These are phyloP conservation scores for Lacerta viridis DNA, from an alignment of 2,797 vertebrate species.

Conservation along the genomic window DNA sequence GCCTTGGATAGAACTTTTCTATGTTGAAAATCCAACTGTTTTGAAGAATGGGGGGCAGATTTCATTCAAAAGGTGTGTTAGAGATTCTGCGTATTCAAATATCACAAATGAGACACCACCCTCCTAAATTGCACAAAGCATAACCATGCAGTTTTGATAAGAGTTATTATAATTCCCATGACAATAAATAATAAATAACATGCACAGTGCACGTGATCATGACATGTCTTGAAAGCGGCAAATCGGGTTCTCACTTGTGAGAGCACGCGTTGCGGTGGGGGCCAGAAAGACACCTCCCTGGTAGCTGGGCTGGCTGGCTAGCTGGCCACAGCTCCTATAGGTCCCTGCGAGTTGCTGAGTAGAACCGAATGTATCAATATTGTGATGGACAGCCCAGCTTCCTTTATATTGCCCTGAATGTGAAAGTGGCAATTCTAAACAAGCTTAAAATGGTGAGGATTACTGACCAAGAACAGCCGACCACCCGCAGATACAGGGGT, in stretches of 20 bases:
- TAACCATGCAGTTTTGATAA: background rate
- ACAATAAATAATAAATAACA: background rate
- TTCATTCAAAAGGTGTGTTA: background rate
- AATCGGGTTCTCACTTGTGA: too few relatives aligned
- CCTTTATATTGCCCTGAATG: too few relatives aligned
- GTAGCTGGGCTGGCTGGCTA: too few relatives aligned
- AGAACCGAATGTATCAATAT: too few relatives aligned
- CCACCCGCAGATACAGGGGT: background rate
- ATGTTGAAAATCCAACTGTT: background rate
- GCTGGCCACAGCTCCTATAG: too few relatives aligned
- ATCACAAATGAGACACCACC: too few relatives aligned
- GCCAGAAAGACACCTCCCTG: too few relatives aligned
- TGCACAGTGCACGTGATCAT: background rate
- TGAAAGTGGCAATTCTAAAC: background rate
- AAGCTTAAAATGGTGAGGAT: background rate
- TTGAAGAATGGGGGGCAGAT: background rate
- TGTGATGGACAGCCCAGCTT: too few relatives aligned
- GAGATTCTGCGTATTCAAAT: background rate
- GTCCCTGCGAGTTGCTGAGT: too few relatives aligned
- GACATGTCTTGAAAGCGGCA: background rate
- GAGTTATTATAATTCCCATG: background rate
- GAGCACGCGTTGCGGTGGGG: too few relatives aligned
- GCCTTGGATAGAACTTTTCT: background rate
- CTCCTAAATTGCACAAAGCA: background rate
- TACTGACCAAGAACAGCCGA: background rate